Conservation (phyloP, 2,797 vertebrate genomes). For the Siniperca scherzeri region DNA sequence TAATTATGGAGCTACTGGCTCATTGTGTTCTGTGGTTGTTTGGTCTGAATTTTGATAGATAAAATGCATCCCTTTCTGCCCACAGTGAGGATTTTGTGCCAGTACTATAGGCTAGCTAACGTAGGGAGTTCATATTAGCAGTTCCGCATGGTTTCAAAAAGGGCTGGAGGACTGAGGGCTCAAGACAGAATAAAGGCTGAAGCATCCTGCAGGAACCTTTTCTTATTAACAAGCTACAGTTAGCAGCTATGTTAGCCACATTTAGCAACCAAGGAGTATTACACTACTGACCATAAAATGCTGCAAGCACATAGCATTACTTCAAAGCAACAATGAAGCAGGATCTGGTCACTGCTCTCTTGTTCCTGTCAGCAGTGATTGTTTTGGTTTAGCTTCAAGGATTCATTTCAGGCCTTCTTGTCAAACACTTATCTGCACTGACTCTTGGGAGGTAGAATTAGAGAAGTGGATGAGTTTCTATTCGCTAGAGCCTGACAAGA, state of each 20-base stretch:
- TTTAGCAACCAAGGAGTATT: conserved; percentile 1
- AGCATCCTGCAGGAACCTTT: conserved; percentile 8
- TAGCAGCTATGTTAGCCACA: conserved; percentile 10
- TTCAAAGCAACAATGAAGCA: not conserved
- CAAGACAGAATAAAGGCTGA: conserved; percentile 13
- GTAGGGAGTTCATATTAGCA: not conserved
- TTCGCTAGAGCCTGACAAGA: not conserved
- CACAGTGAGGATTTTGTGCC: not conserved
- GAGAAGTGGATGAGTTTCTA: not conserved
- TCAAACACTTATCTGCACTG: not conserved
- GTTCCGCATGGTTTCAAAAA: not conserved
- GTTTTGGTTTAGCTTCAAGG: not conserved
- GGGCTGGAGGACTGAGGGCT: not conserved
- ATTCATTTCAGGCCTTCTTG: not conserved
- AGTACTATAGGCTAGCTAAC: not conserved
- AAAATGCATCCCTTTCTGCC: not conserved
- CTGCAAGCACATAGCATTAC: conserved; percentile 4
- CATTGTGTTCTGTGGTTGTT: conserved; percentile 11
- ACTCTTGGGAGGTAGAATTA: not conserved
- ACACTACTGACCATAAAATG: not conserved
- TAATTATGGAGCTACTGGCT: conserved; percentile 1
- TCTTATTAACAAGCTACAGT: not conserved
- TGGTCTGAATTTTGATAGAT: conserved; percentile 19
- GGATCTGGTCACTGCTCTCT: not conserved
- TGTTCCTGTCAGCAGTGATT: not conserved